Evolutionary conservation across 2,113 vertebrate species (phyloP), one percentile per base, ranked within the genome.

Genomic region (Cardinalis cardinalis): DNA sequence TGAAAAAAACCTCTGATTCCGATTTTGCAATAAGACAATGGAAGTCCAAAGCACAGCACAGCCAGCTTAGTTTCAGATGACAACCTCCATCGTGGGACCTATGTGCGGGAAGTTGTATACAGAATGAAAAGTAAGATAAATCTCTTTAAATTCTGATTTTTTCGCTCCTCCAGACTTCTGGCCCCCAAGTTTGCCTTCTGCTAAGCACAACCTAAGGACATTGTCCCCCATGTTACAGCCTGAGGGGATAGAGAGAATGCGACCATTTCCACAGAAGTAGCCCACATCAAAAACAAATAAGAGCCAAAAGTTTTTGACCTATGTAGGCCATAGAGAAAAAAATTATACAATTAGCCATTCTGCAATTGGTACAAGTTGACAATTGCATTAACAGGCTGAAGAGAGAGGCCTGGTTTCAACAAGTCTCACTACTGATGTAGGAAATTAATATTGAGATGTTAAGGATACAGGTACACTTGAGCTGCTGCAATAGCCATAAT

Each of bases 1-100:
- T 75, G 6, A 80, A 87, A 92, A 91, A 46, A 46, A 29, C 25
- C 68, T n/a, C 15, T 38, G 36, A 82, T 91, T 92, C 51, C 63
- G 55, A 83, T 77, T 94, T 96, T 96, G 56, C 56, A 92, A 60
- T 87, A 78, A 84, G 93, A 91, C 84, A 92, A 83, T 68, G 32
- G 24, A 95, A 91, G 21, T 91, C 94, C 75, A 94, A 95, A 87
- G 38, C 49, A 69, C 34, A 70, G 43, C 14, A 58, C 31, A 90
- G 24, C 2, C 63, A 94, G 16, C 12, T 93, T 92, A 88, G 38
- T 83, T 96, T 94, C 46, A 89, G 59, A 83, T 89, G 43, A 86
- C 36, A 84, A 14, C 31, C 28, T 93, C 20, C 78, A 10, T 25
- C 2, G 0, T 40, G 55, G 59, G 19, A 92, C 18, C 44, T 90